Base-by-base conservation (phyloP, 1,140 invertebrate genomes). In the Hypsibius dujardini region DNA sequence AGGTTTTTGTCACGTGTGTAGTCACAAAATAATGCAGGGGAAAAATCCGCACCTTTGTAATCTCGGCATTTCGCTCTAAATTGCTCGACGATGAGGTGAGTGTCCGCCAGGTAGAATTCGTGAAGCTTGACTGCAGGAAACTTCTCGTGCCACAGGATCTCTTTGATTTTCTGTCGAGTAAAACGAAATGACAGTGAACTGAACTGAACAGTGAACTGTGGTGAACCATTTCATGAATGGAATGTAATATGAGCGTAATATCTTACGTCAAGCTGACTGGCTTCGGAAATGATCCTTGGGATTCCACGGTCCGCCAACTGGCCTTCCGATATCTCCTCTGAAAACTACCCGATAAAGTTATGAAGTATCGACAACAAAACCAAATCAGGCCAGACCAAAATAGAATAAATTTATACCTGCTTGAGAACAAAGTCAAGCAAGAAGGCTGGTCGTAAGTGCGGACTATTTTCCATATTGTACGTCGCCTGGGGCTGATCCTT, bases 381-480 rank as follows among this genome's bases (percentile, higher is more conserved):
- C 28, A 28, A 28, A 28, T 28, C 28, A 28, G 28, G 28, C 28
- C 28, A 28, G 28, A 28, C 28, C 28, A 28, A 28, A 28, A 28
- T 28, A 28, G 28, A 28, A 28, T 28, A 28, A 28, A 28, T 28
- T 28, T 28, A 28, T 28, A 28, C 28, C 28, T 88, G 84, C 72
- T 86, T 85, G 46, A 98, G 79, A 14, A 86, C 79, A 42, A 87
- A 85, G 82, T 98, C 95, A 56, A 98, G 79, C 69, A 98, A 78
- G 79, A 93, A 98, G 0, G 95, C 90, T 2, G 95, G 91, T 71
- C 90, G 85, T 73, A 98, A 82, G 82, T 98, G 90, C 28, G 92
- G 90, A 75, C 86, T 88, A 77, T 95, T 96, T 2, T 81, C 71
- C 75, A 92, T 87, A 79, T 98, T 98, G 79, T 94, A 98, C 1